Conservation (phyloP, 2,888 invertebrate genomes). For the Yponomeuta sedellus region DNA sequence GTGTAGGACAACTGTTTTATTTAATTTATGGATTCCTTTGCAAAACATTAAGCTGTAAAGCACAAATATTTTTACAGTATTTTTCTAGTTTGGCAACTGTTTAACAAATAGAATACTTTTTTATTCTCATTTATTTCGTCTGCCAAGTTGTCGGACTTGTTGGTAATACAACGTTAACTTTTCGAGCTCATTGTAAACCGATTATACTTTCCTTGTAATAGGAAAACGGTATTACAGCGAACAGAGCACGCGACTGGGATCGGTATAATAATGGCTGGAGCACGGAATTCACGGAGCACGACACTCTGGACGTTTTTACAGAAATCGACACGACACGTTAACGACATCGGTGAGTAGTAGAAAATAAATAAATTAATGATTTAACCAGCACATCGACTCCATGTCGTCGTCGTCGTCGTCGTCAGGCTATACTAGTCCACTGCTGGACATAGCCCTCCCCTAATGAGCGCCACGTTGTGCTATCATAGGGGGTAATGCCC, state of each 20-base stretch:
- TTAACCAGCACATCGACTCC: too few relatives aligned
- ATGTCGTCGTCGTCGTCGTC: too few relatives aligned
- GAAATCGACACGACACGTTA: background rate
- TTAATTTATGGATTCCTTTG: too few relatives aligned
- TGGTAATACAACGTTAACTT: background rate
- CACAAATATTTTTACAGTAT: too few relatives aligned
- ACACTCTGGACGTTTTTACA: background rate
- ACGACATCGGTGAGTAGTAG: background rate
- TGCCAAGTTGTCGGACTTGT: background rate
- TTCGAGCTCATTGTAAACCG: conserved; percentile 5
- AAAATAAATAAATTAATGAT: background rate
- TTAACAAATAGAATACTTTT: background rate
- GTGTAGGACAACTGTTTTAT: too few relatives aligned
- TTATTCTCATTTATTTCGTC: background rate
- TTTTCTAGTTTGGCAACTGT: too few relatives aligned
- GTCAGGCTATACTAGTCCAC: too few relatives aligned
- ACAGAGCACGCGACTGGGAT: background rate
- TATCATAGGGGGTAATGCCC: too few relatives aligned
- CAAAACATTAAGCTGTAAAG: too few relatives aligned
- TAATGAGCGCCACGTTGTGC: too few relatives aligned
- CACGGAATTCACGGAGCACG: conserved; percentile 6
- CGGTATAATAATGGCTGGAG: background rate
- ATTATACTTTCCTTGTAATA: conserved; percentile 1
- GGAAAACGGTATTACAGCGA: background rate
- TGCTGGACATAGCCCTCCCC: too few relatives aligned